Evolutionary conservation across 2,797 vertebrate genomes (phyloP).

Genomic region (Bovichtus diacanthus): DNA sequence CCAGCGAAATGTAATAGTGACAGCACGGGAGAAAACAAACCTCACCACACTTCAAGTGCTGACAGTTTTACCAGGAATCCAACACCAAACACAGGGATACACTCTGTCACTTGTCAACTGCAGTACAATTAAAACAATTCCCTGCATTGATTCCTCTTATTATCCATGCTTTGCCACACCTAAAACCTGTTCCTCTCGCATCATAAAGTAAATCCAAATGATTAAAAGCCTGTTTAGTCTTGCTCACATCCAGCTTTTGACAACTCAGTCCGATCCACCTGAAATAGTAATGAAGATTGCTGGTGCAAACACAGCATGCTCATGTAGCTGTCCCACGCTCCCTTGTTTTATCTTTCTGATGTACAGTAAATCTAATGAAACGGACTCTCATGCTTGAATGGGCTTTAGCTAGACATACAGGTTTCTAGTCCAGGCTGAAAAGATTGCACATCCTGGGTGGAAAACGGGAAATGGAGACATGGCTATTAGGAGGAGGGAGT

Average conservation of each 20-base stretch:
- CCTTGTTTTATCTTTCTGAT: constrained; percentile 56
- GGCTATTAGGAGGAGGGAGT: constrained; percentile 43
- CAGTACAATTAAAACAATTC: constrained; percentile 44
- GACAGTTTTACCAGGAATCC: constrained; percentile 58
- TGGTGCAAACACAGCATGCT: constrained; percentile 41
- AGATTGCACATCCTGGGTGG: constrained; percentile 34
- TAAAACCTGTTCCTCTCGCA: constrained; percentile 2
- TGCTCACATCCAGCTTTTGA: constrained; percentile 26
- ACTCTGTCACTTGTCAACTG: constrained; percentile 41
- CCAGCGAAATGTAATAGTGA: constrained; percentile 64
- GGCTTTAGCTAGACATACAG: constrained; percentile 37
- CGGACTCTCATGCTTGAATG: constrained; percentile 45
- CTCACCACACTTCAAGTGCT: constrained; percentile 49
- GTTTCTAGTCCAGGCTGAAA: constrained; percentile 55
- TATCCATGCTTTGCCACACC: constrained; percentile 36
- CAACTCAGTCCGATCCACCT: constrained; percentile 43
- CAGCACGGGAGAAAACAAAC: constrained; percentile 67
- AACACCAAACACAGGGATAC: constrained; percentile 38
- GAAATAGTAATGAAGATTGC: constrained; percentile 48
- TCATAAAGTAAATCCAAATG: constrained; percentile 10
- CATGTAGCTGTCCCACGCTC: constrained; percentile 44
- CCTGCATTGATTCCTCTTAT: constrained; percentile 34
- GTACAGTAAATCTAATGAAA: constrained; percentile 73
- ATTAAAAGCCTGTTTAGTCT: constrained; percentile 27
- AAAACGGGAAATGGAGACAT: constrained; percentile 46